Percentiles rank a stretch among this genome's conserved stretches.
Evolutionary conservation across 2,797 vertebrate genomes (phyloP).

Genomic region (Ambastaia sidthimunki): DNA sequence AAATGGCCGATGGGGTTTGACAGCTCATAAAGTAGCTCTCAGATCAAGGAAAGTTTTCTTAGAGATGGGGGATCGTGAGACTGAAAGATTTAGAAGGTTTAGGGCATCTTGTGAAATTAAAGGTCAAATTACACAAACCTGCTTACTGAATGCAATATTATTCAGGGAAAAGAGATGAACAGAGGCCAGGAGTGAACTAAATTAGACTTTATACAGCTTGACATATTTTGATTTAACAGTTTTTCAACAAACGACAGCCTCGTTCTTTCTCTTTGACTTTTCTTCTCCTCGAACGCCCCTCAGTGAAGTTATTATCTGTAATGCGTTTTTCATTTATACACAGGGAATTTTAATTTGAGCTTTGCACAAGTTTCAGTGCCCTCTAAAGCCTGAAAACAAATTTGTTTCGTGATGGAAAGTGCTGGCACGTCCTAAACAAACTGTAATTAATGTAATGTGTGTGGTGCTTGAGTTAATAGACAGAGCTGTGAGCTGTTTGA

Average conservation of each 20-base stretch:
- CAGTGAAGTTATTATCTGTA: constrained; percentile 44
- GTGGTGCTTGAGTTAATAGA: constrained; percentile 61
- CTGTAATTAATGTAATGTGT: constrained; percentile 65
- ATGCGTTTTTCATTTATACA: constrained; percentile 44
- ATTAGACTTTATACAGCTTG: constrained; percentile 42
- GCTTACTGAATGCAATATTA: constrained; percentile 41
- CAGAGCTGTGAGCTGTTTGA: constrained; percentile 1
- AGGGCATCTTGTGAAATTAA: constrained; percentile 20
- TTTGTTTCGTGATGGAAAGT: constrained; percentile 65
- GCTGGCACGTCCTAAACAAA: constrained; percentile 59
- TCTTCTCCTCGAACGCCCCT: background rate
- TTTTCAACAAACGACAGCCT: constrained; percentile 11
- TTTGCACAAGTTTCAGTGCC: constrained; percentile 52
- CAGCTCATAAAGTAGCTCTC: constrained; percentile 3
- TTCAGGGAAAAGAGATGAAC: constrained; percentile 5
- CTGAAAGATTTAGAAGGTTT: constrained; percentile 28
- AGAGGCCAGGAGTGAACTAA: constrained; percentile 23
- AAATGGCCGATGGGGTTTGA: constrained; percentile 12
- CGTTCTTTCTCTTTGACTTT: constrained; percentile 26
- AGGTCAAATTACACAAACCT: constrained; percentile 15
- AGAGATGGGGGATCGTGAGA: background rate
- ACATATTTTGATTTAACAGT: constrained; percentile 40
- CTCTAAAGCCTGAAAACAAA: constrained; percentile 60
- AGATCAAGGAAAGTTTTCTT: constrained; percentile 26
- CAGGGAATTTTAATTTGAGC: constrained; percentile 50